Conservation (phyloP, 2,797 vertebrate species). For the Liparis tanakae region DNA sequence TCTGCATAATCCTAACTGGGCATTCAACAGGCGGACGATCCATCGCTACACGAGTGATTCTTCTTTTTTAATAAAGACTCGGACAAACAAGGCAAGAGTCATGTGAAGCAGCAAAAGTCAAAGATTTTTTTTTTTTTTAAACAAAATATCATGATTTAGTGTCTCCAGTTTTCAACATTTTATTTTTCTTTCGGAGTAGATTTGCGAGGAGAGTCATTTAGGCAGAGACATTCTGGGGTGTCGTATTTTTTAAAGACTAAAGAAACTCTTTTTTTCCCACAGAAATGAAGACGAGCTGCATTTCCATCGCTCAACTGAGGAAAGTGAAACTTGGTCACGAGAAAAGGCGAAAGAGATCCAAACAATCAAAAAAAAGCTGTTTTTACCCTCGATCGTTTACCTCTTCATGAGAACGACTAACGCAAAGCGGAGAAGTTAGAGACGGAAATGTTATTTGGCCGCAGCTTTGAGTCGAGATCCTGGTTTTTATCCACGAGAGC, state of each 20-base stretch:
- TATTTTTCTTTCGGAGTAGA: slow-evolving; percentile 15
- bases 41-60: background rate
- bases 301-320: background rate
- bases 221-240: background rate
- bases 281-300: slow-evolving; percentile 8
- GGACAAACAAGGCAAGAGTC: slow-evolving; percentile 38
- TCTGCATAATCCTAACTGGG: slow-evolving; percentile 30
- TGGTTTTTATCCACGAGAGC: slow-evolving; percentile 40
- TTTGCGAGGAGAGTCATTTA: slow-evolving; percentile 12
- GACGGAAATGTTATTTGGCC: slow-evolving; percentile 67
- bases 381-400: slow-evolving; percentile 5
- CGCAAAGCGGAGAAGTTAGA: slow-evolving; percentile 31
- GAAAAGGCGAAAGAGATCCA: slow-evolving; percentile 46
- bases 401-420: slow-evolving; percentile 11
- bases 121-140: slow-evolving; percentile 1
- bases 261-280: slow-evolving; percentile 3
- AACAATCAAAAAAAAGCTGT: slow-evolving; percentile 19
- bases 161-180: background rate
- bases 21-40: background rate
- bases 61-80: slow-evolving; percentile 13
- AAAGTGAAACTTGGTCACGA: slow-evolving; percentile 34
- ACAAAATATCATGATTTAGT: slow-evolving; percentile 3
- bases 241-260: slow-evolving; percentile 3
- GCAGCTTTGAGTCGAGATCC: slow-evolving; percentile 52
- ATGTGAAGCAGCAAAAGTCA: background rate